A percentile compares a stretch with the other conserved stretches of the same genome.
phyloP scores from a whole-genome alignment of 1,140 invertebrate species.

The Rhopalosiphum maidis region DNA sequence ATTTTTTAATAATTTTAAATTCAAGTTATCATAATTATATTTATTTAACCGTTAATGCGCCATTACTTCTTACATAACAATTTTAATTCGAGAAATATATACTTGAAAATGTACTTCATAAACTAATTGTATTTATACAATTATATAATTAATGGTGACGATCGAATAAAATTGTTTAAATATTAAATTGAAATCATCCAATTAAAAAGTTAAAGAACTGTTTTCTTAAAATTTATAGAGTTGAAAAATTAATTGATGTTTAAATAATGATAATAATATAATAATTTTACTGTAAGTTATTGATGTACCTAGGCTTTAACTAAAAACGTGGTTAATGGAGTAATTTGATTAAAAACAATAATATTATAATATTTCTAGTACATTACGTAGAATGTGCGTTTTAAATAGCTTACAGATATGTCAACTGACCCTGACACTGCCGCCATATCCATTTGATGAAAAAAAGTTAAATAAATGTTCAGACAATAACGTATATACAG shows the following conservation, averaged over 20 bases:
- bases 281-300: neutral
- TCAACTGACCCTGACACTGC: neutral
- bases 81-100: neutral
- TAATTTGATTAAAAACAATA: neutral
- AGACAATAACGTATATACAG: neutral
- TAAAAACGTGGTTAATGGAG: neutral
- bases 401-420: neutral
- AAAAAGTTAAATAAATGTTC: neutral
- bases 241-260: neutral
- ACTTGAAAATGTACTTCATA: neutral
- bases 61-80: neutral
- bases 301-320: neutral
- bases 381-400: neutral
- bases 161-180: neutral
- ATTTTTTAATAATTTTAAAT: neutral
- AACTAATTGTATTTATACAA: neutral
- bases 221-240: neutral
- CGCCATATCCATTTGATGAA: neutral
- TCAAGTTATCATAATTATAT: neutral
- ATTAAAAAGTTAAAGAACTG: neutral
- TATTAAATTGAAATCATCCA: neutral
- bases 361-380: neutral
- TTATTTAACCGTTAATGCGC: neutral
- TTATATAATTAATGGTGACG: neutral
- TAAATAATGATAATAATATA: neutral